These are phyloP conservation scores for Parnassius orleans DNA, from an alignment of 2,888 invertebrate genomes.

Conservation along the genomic window DNA sequence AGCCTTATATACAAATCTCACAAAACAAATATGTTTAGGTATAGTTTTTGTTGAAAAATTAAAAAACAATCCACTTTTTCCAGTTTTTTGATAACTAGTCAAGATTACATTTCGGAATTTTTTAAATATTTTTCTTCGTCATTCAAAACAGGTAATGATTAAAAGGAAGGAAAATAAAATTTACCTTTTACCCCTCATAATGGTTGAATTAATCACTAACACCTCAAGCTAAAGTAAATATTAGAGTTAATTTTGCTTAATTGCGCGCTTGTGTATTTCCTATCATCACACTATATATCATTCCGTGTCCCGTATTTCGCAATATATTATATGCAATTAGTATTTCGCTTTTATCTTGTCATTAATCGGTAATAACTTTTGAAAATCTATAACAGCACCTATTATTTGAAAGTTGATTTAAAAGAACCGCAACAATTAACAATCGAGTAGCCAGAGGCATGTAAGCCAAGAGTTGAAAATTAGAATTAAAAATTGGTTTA, in stretches of 20 bases:
- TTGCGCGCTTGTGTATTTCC: slow-evolving; percentile 6
- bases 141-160: too few relatives aligned
- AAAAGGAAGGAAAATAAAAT: too few relatives aligned
- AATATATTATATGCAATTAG: slow-evolving; percentile 26
- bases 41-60: too few relatives aligned
- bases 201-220: too few relatives aligned
- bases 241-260: slow-evolving; percentile 3
- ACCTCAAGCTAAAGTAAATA: slow-evolving; percentile 15
- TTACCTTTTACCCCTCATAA: too few relatives aligned
- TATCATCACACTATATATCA: slow-evolving; percentile 15
- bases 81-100: too few relatives aligned
- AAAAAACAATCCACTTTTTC: too few relatives aligned
- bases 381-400: slow-evolving; percentile 31
- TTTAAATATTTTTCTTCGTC: too few relatives aligned
- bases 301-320: slow-evolving; percentile 7
- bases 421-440: slow-evolving; percentile 37
- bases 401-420: slow-evolving; percentile 38
- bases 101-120: too few relatives aligned
- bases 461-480: slow-evolving; percentile 33
- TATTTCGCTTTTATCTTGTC: slow-evolving; percentile 17
- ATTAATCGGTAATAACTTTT: slow-evolving; percentile 26
- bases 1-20: too few relatives aligned
- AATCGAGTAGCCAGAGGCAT: slow-evolving; percentile 34
- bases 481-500: slow-evolving; percentile 19
- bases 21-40: too few relatives aligned